Percentiles rank a stretch among this genome's conserved stretches.
Conservation (phyloP, 2,888 invertebrate species). For the Dorcus hopei region DNA sequence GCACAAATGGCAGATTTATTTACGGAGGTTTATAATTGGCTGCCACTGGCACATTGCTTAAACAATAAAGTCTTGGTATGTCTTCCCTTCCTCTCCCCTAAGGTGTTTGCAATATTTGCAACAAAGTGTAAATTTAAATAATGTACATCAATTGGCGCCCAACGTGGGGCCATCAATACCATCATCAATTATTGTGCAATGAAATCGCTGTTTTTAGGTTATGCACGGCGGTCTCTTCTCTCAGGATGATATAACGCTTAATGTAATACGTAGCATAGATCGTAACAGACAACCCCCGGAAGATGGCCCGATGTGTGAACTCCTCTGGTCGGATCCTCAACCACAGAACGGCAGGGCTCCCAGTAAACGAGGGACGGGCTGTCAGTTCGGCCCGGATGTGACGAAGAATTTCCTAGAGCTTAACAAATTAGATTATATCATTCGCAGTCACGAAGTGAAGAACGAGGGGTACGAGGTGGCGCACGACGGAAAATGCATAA, state of each 20-base stretch:
- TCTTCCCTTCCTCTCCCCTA: too few relatives aligned
- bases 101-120: not conserved
- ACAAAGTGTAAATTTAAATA: not conserved
- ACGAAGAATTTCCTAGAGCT: constrained; percentile 78
- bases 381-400: constrained; percentile 98
- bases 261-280: constrained; percentile 84
- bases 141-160: not conserved
- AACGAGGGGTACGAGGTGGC: constrained; percentile 93
- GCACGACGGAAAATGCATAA: constrained; percentile 94
- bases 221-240: constrained; percentile 99
- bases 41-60: constrained; percentile 94
- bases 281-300: constrained; percentile 97
- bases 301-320: constrained; percentile 94
- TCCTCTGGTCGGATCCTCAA: constrained; percentile 98
- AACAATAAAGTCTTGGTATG: constrained; percentile 75
- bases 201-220: constrained; percentile 54
- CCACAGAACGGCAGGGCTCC: constrained; percentile 82
- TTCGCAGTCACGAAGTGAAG: constrained; percentile 97
- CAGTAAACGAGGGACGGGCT: constrained; percentile 96
- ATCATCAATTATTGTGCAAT: too few relatives aligned
- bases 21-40: constrained; percentile 97
- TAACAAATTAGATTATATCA: constrained; percentile 90
- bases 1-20: constrained; percentile 95
- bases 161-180: not conserved
- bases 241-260: constrained; percentile 88